Evolutionary conservation across 2,797 vertebrate species (phyloP), one percentile per base, ranked within the genome.

Genomic region (Fundulus diaphanus): DNA sequence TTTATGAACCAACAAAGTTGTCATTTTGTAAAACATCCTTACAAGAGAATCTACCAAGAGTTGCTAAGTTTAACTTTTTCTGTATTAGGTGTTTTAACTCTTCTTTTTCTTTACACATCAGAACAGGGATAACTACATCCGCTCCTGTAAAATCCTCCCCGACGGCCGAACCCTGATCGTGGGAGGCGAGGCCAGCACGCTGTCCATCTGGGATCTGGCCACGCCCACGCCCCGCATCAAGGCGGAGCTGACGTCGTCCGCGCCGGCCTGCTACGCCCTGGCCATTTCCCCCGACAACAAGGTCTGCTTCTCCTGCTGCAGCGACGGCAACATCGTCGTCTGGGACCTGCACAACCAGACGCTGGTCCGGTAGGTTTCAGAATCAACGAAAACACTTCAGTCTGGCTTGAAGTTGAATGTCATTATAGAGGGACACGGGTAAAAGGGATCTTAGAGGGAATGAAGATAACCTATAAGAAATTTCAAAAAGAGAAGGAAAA

Each of bases 251-350:
- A 94, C 93, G 9, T 94, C 93, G 1, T 94, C 92, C 0, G 91
- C 92, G 0, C 94, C 94, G 0, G 94, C 94, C 78, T 94, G 94
- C 91, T 94, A 94, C 75, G 94, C 93, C 22, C 89, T 94, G 75
- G 94, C 94, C 88, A 94, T 94, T 82, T 94, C 93, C 56, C 94
- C 94, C 0, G 94, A 94, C 88, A 93, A 93, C 89, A 94, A 94
- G 83, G 94, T 94, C 69, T 98, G 97, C 94, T 98, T 97, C 91
- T 97, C 97, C 67, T 97, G 97, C 93, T 98, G 97, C 91, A 97
- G 97, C 0, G 97, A 97, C n/a, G 93, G 93, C 27, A 94, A 94
- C 92, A 94, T 94, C 29, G 93, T 93, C 1, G 93, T 94, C 59
- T 94, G 93, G 93, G 93, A 94, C 86, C 90, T 94, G 54, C 93